phyloP scores from a whole-genome alignment of 2,888 invertebrate species.

The Cerceris rybyensis region DNA sequence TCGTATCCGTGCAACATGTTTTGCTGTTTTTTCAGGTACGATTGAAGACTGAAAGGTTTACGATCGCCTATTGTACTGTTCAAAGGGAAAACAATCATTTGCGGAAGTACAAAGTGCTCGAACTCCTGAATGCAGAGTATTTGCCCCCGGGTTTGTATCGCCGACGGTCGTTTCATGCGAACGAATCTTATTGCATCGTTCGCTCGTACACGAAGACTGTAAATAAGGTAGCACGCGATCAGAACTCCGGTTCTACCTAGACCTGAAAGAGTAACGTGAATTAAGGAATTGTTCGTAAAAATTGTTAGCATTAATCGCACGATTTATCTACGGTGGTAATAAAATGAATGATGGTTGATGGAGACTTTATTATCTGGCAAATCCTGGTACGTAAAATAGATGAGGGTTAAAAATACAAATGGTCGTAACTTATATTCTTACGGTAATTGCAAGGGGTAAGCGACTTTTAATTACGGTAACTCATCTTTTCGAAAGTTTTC shows the following conservation, averaged over 20 bases:
- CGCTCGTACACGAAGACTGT: conserved; percentile 88
- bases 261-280: conserved; percentile 81
- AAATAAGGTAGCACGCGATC: conserved; percentile 93
- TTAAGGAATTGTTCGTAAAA: conserved; percentile 2
- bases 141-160: conserved; percentile 92
- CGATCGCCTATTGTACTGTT: conserved; percentile 83
- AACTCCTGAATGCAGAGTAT: conserved; percentile 92
- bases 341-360: too few relatives aligned
- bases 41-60: conserved; percentile 84
- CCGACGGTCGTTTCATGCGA: conserved; percentile 88
- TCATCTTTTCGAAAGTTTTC: too few relatives aligned
- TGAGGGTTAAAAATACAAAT: too few relatives aligned
- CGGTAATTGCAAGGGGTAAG: too few relatives aligned
- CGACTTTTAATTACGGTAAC: too few relatives aligned
- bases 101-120: conserved; percentile 90
- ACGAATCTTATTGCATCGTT: conserved; percentile 92
- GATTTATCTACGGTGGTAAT: too few relatives aligned
- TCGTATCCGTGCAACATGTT: conserved; percentile 91
- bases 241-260: conserved; percentile 93
- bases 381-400: too few relatives aligned
- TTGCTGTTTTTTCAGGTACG: conserved; percentile 88
- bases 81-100: conserved; percentile 88
- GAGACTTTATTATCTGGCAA: too few relatives aligned
- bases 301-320: background rate
- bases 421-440: too few relatives aligned